Evolutionary conservation across 2,888 invertebrate genomes (phyloP), one percentile per base, ranked within the genome.

Genomic region (Apamea monoglypha): DNA sequence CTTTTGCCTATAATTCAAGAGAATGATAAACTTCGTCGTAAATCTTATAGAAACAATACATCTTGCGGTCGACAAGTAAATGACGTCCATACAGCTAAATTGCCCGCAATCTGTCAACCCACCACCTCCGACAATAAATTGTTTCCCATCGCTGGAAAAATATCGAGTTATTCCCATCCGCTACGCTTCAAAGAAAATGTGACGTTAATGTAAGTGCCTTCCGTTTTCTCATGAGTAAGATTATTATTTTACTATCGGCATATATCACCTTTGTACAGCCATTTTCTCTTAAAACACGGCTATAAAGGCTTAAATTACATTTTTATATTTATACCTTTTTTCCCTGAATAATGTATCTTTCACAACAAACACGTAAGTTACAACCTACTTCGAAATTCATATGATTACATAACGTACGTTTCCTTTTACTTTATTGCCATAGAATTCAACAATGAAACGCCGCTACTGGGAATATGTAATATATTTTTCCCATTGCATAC

Each of bases 101-200:
- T 86, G 72, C 68, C 64, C 47, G 81, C 81, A 87, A 87, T 85
- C 80, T 84, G 81, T 87, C 85, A 87, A 87, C 64, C 61, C 63
- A 67, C 50, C 75, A 70, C 79, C 74, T 29, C 32, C 72, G 12
- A 68, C 59, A 74, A 66, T 74, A 86, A 75, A 86, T 86, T 72
- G 29, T 40, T 83, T 69, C 85, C 87, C 72, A 80, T 87, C 67
- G 44, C 63, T 75, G 71, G 87, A 32, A 70, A 71, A 16, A 78
- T 87, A 77, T 75, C 68, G 72, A 56, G 66, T 66, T 83, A 79
- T 84, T 87, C 59, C 53, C 50, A 77, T 75, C 61, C 50, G 56
- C 29, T 69, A 77, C 76, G 74, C 74, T 56, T 50, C 50, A 36
- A 29, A 63, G 25, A 66, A 74, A 83, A 78, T 53, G 68, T 71